Evolutionary conservation across 2,113 vertebrate genomes (phyloP), one percentile per base, ranked within the genome.

Genomic region (Calidris pugnax): DNA sequence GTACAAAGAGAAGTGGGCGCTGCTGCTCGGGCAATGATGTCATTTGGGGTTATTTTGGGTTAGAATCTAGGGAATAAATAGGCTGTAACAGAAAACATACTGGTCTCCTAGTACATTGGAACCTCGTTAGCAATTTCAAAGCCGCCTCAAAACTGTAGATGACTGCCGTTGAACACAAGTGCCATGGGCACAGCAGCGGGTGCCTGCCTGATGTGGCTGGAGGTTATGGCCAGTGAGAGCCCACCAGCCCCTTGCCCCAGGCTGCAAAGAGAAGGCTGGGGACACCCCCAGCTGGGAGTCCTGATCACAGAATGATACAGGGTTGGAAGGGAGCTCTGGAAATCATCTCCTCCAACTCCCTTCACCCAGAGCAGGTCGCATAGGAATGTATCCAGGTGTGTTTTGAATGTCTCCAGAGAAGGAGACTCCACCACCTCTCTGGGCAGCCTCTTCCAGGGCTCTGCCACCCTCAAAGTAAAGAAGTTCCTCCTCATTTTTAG

Each of bases 151-250:
- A 21, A 16, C 1, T 27, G 66, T 69, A 63, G 41, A 28, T 22
- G 39, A 39, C 7, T 30, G n/a, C n/a, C 45, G 33, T 2, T 41
- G 22, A 35, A 27, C 28, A 1, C 4, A 26, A 55, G 43, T 7
- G 56, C 28, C 69, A 4, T 0, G 3, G 84, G 27, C 59, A 41
- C 17, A n/a, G 27, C 55, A 53, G 15, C 0, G 0, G 41, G 10
- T 0, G 3, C 9, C 18, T 19, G 57, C 11, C 50, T 39, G 24
- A 6, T 3, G 7, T 4, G 48, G 50, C 45, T 7, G 6, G 56
- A 47, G 47, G 6, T 9, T 26, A 12, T 0, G 7, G 62, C 21
- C 51, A 72, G 6, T 0, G 0, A 50, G 37, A 53, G 35, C 23
- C 48, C 55, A 28, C 45, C 21, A 26, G 35, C 45, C 45, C 27